Percentiles rank a stretch among this genome's conserved stretches.
phyloP scores from a whole-genome alignment of 2,113 vertebrate genomes.

The Pelusios castaneus region DNA sequence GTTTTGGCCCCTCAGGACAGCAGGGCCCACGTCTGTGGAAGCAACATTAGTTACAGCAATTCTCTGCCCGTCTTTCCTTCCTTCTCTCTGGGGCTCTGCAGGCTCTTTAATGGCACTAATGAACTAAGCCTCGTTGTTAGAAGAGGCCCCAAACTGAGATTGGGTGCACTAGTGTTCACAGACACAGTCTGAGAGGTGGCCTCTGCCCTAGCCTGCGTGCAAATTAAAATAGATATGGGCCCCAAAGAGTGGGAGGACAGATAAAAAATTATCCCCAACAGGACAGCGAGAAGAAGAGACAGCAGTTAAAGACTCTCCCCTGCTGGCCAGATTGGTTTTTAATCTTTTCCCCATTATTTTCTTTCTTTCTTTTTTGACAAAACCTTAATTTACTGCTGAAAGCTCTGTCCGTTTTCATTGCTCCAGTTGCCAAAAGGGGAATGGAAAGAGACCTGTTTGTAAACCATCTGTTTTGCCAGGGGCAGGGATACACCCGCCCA shows the following conservation, averaged over 20 bases:
- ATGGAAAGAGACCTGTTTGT: background rate
- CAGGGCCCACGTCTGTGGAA: background rate
- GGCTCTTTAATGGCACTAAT: background rate
- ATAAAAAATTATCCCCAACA: background rate
- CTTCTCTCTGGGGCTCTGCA: background rate
- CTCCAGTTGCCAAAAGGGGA: background rate
- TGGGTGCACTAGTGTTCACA: accelerated
- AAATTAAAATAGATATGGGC: background rate
- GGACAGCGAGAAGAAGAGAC: background rate
- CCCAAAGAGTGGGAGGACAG: background rate
- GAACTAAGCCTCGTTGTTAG: background rate
- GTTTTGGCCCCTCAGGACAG: background rate
- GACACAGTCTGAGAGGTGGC: background rate
- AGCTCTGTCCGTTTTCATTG: background rate
- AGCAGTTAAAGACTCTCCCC: background rate
- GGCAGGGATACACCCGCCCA: background rate
- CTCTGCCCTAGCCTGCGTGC: background rate
- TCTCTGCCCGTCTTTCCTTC: background rate
- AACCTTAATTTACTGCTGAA: background rate
- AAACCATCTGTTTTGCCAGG: background rate
- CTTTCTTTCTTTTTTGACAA: background rate
- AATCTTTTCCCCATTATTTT: background rate
- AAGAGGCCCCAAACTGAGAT: background rate
- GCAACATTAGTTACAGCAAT: background rate
- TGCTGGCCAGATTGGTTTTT: background rate